These are phyloP conservation scores for Pheosia tremula DNA, from an alignment of 2,888 invertebrate genomes.

Conservation along the genomic window DNA sequence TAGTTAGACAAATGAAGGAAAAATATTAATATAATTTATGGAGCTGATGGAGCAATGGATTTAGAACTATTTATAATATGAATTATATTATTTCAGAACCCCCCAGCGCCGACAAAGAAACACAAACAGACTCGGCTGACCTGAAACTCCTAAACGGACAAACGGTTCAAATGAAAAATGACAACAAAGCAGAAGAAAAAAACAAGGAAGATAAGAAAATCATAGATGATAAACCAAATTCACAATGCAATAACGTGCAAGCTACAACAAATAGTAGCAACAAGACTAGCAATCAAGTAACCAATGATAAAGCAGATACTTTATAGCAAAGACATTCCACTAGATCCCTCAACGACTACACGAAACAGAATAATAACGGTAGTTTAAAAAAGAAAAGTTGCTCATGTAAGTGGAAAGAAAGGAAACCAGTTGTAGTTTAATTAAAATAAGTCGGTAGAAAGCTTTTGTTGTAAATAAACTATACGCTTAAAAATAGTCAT, in stretches of 20 bases:
- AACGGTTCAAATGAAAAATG: slow-evolving; percentile 44
- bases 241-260: slow-evolving; percentile 47
- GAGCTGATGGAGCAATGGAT: neutral
- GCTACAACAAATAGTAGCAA: slow-evolving; percentile 17
- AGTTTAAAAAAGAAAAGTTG: slow-evolving; percentile 70
- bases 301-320: slow-evolving; percentile 58
- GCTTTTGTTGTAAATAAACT: slow-evolving; percentile 34
- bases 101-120: slow-evolving; percentile 63
- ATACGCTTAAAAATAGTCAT: slow-evolving; percentile 16
- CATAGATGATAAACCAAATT: slow-evolving; percentile 30
- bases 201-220: slow-evolving; percentile 33
- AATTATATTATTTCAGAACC: slow-evolving; percentile 51
- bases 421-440: slow-evolving; percentile 73
- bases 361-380: slow-evolving; percentile 53
- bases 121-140: slow-evolving; percentile 70
- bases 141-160: slow-evolving; percentile 68
- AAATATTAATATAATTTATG: too few species aligned
- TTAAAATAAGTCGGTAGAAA: neutral
- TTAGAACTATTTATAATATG: slow-evolving; percentile 4
- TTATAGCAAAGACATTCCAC: slow-evolving; percentile 78
- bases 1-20: too few species aligned
- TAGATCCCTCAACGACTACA: slow-evolving; percentile 63
- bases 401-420: slow-evolving; percentile 70
- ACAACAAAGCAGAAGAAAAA: slow-evolving; percentile 39
- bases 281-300: slow-evolving; percentile 31